phyloP scores from a whole-genome alignment of 2,797 vertebrate species.

The Danio albolineatus region DNA sequence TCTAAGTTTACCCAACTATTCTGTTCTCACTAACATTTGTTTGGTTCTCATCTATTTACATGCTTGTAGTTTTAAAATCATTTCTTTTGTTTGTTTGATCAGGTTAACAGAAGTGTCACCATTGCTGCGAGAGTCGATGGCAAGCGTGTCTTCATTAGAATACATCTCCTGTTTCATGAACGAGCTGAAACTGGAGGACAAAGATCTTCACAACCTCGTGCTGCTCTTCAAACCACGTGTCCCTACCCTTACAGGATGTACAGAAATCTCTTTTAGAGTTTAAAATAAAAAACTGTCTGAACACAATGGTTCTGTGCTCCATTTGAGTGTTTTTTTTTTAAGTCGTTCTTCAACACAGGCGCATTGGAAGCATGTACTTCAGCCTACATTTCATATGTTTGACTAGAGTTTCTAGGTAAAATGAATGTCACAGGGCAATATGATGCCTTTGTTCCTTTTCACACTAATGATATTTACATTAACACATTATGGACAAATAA shows the following conservation, averaged over 20 bases:
- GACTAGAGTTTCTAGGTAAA: too few relatives aligned
- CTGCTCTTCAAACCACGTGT: slow-evolving; percentile 64
- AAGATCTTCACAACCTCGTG: slow-evolving; percentile 72
- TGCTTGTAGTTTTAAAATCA: not conserved
- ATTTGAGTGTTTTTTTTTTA: not conserved
- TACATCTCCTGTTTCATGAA: slow-evolving; percentile 72
- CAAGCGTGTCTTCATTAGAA: slow-evolving; percentile 61
- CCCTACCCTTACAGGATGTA: slow-evolving; percentile 46
- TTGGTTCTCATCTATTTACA: not conserved
- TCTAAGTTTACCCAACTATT: too few relatives aligned
- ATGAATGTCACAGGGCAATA: too few relatives aligned
- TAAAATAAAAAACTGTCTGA: slow-evolving; percentile 6
- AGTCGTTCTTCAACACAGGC: too few relatives aligned
- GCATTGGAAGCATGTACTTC: too few relatives aligned
- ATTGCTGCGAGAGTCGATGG: slow-evolving; percentile 69
- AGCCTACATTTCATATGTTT: too few relatives aligned
- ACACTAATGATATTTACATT: too few relatives aligned
- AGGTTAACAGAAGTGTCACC: slow-evolving; percentile 77
- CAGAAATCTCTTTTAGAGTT: not conserved
- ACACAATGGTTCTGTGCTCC: not conserved
- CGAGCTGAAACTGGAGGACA: slow-evolving; percentile 70
- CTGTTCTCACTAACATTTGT: not conserved
- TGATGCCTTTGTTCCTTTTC: too few relatives aligned
- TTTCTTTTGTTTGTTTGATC: slow-evolving; percentile 32
- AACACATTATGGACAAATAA: too few relatives aligned